Evolutionary conservation across 2,797 vertebrate genomes (phyloP).

Genomic region (Semaprochilodus insignis): DNA sequence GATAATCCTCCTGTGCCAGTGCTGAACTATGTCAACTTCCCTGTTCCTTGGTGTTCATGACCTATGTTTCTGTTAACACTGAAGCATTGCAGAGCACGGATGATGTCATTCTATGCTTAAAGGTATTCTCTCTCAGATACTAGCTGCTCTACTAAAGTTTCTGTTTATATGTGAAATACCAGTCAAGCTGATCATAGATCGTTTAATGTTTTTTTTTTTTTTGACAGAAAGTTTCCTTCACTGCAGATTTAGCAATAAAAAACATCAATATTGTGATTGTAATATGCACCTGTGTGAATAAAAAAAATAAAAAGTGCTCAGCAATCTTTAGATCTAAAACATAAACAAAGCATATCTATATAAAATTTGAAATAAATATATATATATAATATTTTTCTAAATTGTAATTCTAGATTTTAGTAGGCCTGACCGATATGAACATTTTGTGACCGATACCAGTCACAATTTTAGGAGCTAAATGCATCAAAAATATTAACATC

Average conservation of each 20-base stretch:
- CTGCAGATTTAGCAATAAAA: neutral
- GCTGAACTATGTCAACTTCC: conserved; percentile 35
- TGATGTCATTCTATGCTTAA: neutral
- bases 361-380: no score
- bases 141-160: neutral
- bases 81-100: conserved; percentile 7
- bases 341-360: no score
- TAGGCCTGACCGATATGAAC: no score
- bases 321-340: no score
- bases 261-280: neutral
- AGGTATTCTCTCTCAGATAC: neutral
- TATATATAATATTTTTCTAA: no score
- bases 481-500: no score
- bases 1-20: conserved; percentile 44
- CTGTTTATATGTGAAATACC: conserved; percentile 9
- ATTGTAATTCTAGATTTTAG: no score
- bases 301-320: neutral
- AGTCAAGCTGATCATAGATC: neutral
- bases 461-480: no score
- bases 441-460: no score
- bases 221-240: conserved; percentile 10
- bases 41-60: conserved; percentile 17
- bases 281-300: neutral
- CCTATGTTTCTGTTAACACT: conserved; percentile 1
- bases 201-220: neutral